Evolutionary conservation across 2,888 invertebrate genomes (phyloP), one percentile per base, ranked within the genome.

Genomic region (Microctonus aethiopoides): DNA sequence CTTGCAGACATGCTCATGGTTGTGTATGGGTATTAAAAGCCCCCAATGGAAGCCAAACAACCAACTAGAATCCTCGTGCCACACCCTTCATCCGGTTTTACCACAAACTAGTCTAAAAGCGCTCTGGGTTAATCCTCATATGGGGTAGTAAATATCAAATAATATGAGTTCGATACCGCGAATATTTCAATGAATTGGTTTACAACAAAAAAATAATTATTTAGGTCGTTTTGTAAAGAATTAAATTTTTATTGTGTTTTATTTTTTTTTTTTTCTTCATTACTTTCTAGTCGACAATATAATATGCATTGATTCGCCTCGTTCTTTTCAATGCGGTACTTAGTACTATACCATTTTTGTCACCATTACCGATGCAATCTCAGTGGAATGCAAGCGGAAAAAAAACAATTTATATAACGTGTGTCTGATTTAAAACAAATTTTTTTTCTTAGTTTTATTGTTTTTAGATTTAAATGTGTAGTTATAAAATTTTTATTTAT

Each of bases 1-100:
- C 7, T 1, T 46, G 16, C 46, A 16, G 46, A 46, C 46, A 46
- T 46, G 46, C 7, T n/a, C 46, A 46, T 46, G 16, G 46, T 46
- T 46, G 46, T 46, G 16, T 46, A n/a, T n/a, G n/a, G 46, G 46
- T 46, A 46, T 46, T 46, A 46, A 46, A 46, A 46, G 46, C 46
- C 16, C 16, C 16, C 46, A 46, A 46, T 46, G 46, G 16, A 46
- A 46, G 46, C 46, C 16, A 46, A 46, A 46, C 46, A 46, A 46
- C n/a, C 16, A 46, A 7, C 46, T n/a, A 46, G 16, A 46, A 16
- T 46, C 16, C 16, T 4, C 46, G 16, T 46, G 16, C 46, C 1
- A n/a, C 46, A 16, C 46, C 16, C 46, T 46, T 16, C 46, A 46
- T 46, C 46, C 46, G 46, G 46, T 46, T n/a, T 46, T 46, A 46